Base-by-base conservation (phyloP, 2,888 invertebrate genomes). In the Eugnorisma glareosa region DNA sequence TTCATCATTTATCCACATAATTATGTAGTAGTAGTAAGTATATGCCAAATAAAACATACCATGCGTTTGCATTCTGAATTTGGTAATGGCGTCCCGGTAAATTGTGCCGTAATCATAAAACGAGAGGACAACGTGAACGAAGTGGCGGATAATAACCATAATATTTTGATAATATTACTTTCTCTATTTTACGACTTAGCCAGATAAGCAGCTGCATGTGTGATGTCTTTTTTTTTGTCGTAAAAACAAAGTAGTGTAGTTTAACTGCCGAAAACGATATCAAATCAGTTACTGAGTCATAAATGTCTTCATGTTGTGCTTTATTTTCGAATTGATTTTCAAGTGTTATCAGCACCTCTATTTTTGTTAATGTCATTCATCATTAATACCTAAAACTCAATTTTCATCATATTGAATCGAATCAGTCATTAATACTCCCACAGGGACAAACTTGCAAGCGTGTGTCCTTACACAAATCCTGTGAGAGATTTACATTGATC, bases 141-240 rank as follows among this genome's bases (percentile, higher is more conserved):
- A 68, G 24, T 78, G 57, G 24, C 57, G 68, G 67, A 59, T 83
- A 73, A 71, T 68, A 69, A 66, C 51, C 84, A 78, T 86, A 78
- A 83, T 86, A 86, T 83, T 83, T 86, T 72, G 73, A 73, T 74
- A 83, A 71, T 86, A 72, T 82, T 54, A 82, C 68, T 86, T 86
- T 83, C 71, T 61, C 67, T 45, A 3, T 28, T 82, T 83, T 83
- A 83, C 83, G 83, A 82, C 83, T 82, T 69, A 5, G 11, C 45
- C 57, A 82, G 83, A 86, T 83, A 77, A 82, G 78, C 73, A 86
- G 73, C 73, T 83, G 86, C 63, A 61, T 71, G 10, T 75, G 35
- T 67, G 31, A 28, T 59, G 28, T 54, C n/a, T 37, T 75, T 40
- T 73, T n/a, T 77, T 82, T 82, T 28, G 48, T 72, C 84, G 54